phyloP scores from a whole-genome alignment of 2,888 invertebrate genomes.

The Nomada lathburiana region DNA sequence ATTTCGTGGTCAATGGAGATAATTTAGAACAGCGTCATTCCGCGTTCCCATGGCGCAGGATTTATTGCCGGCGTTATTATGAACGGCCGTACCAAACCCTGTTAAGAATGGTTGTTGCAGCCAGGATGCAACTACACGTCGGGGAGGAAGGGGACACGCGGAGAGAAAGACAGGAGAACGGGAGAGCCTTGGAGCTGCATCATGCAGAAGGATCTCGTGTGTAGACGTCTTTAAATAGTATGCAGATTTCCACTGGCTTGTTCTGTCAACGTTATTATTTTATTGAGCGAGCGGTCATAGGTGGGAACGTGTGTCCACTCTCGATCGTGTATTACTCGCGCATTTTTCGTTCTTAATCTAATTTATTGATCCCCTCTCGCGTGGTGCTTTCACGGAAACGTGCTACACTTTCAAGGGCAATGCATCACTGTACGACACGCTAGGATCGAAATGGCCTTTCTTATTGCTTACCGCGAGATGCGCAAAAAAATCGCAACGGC shows the following conservation, averaged over 20 bases:
- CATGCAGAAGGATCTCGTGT: conserved; percentile 40
- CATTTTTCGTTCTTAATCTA: not conserved
- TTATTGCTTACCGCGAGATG: not conserved
- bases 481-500: not conserved
- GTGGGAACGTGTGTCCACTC: conserved; percentile 26
- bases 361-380: conserved; percentile 32
- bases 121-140: conserved; percentile 43
- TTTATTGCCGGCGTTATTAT: conserved; percentile 68
- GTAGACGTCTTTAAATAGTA: conserved; percentile 52
- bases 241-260: conserved; percentile 59
- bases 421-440: not conserved
- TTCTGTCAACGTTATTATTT: conserved; percentile 61
- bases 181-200: conserved; percentile 14
- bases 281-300: conserved; percentile 46
- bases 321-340: not conserved
- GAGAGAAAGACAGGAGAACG: conserved; percentile 6
- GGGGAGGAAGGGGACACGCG: not conserved
- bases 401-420: not conserved
- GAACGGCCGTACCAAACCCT: conserved; percentile 53
- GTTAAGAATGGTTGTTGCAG: conserved; percentile 58
- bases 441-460: not conserved
- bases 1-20: conserved; percentile 78
- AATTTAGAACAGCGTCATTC: conserved; percentile 75
- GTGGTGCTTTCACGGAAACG: conserved; percentile 33
- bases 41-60: conserved; percentile 67